A percentile compares a stretch with the other conserved stretches of the same genome.
phyloP scores from a whole-genome alignment of 2,888 invertebrate species.

The Dasypogon diadema region DNA sequence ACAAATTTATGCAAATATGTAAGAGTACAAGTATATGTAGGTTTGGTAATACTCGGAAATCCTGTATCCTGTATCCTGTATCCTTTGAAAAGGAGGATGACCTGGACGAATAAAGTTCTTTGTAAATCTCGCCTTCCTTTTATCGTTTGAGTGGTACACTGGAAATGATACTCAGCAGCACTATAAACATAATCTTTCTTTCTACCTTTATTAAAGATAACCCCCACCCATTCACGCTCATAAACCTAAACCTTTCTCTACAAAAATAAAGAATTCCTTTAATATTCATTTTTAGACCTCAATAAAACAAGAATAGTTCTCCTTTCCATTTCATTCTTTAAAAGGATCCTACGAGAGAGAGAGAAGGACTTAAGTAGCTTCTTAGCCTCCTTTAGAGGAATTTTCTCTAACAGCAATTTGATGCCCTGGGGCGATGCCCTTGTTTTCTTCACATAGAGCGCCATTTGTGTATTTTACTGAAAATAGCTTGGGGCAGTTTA shows the following conservation, averaged over 20 bases:
- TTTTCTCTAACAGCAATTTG: background rate
- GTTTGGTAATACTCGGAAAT: too few relatives aligned
- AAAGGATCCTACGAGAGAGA: background rate
- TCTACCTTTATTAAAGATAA: too few relatives aligned
- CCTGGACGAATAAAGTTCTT: too few relatives aligned
- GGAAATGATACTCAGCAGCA: too few relatives aligned
- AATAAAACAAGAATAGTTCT: background rate
- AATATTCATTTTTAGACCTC: background rate
- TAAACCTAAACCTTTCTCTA: background rate
- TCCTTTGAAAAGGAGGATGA: too few relatives aligned
- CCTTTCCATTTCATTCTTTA: background rate
- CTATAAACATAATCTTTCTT: too few relatives aligned
- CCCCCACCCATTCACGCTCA: too few relatives aligned
- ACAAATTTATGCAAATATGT: too few relatives aligned
- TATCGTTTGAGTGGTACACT: too few relatives aligned
- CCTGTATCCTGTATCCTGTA: too few relatives aligned
- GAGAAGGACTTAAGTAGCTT: background rate
- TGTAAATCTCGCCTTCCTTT: too few relatives aligned
- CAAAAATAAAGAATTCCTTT: background rate
- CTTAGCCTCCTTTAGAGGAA: background rate
- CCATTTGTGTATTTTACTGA: slow-evolving; percentile 15
- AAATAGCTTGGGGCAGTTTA: slow-evolving; percentile 13
- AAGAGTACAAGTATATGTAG: too few relatives aligned
- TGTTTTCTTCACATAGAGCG: slow-evolving; percentile 7
- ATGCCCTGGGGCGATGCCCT: slow-evolving; percentile 11